These are phyloP conservation scores for Beris chalybata DNA, from an alignment of 2,888 invertebrate species.

Conservation along the genomic window DNA sequence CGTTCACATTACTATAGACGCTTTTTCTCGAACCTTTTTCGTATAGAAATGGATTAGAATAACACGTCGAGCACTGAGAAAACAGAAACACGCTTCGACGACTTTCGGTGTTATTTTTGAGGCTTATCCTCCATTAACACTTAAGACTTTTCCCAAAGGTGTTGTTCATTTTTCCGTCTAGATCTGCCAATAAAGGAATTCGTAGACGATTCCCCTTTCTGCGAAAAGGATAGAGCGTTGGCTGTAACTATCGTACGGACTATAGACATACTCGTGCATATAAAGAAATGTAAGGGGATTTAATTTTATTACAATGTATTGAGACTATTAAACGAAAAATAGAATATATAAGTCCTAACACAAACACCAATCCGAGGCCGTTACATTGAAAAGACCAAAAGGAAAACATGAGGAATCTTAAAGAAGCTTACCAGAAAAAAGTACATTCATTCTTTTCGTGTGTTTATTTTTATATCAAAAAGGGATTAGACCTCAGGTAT, in stretches of 20 bases:
- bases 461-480: slow-evolving; percentile 32
- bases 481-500: slow-evolving; percentile 31
- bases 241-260: neutral
- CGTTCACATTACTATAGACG: slow-evolving; percentile 4
- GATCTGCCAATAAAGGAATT: slow-evolving; percentile 10
- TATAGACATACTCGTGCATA: neutral
- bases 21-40: neutral
- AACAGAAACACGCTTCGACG: slow-evolving; percentile 17
- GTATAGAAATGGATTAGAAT: slow-evolving; percentile 13
- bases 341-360: neutral
- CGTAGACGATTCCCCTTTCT: slow-evolving; percentile 13
- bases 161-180: slow-evolving; percentile 18
- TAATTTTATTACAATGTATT: neutral
- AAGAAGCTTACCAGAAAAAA: slow-evolving; percentile 13
- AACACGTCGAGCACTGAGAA: slow-evolving; percentile 17
- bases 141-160: slow-evolving; percentile 27
- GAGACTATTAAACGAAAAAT: slow-evolving; percentile 9
- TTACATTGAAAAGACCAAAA: slow-evolving; percentile 11
- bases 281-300: slow-evolving; percentile 5
- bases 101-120: slow-evolving; percentile 31
- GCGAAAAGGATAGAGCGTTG: neutral
- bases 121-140: slow-evolving; percentile 33
- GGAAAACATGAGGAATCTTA: slow-evolving; percentile 9
- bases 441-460: slow-evolving; percentile 9
- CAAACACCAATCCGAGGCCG: neutral